Evolutionary conservation across 2,113 vertebrate genomes (phyloP).

Genomic region (Psophia crepitans): DNA sequence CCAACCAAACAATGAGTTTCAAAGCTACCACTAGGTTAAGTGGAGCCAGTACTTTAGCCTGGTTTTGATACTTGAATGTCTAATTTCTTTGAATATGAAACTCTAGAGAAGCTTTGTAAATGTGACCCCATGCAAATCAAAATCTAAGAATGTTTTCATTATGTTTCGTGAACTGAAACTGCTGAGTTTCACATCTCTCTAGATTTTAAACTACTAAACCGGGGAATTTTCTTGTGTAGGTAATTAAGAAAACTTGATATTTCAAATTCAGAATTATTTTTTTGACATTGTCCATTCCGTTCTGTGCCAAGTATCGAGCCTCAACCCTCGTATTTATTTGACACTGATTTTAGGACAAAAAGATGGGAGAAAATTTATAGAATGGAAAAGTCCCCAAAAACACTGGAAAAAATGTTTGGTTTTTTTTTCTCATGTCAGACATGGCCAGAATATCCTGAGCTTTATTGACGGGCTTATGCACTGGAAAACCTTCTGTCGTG

Average conservation of each 20-base stretch:
- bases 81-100: conserved; percentile 34
- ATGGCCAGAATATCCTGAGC: background rate
- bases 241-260: background rate
- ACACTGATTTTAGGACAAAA: background rate
- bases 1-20: background rate
- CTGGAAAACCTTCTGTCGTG: background rate
- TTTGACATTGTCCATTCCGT: background rate
- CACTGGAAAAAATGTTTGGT: accelerated
- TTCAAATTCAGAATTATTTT: background rate
- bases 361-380: background rate
- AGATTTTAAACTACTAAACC: background rate
- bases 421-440: background rate
- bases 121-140: conserved; percentile 55
- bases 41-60: background rate
- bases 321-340: background rate
- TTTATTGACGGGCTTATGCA: background rate
- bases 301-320: background rate
- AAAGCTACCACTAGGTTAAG: background rate
- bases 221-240: conserved; percentile 3
- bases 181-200: conserved; percentile 58
- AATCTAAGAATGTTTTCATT: conserved; percentile 43
- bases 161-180: conserved; percentile 43
- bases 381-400: background rate
- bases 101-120: background rate
- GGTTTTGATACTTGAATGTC: background rate